phyloP scores from a whole-genome alignment of 2,797 vertebrate species.

The Halcyon chelicuti region DNA sequence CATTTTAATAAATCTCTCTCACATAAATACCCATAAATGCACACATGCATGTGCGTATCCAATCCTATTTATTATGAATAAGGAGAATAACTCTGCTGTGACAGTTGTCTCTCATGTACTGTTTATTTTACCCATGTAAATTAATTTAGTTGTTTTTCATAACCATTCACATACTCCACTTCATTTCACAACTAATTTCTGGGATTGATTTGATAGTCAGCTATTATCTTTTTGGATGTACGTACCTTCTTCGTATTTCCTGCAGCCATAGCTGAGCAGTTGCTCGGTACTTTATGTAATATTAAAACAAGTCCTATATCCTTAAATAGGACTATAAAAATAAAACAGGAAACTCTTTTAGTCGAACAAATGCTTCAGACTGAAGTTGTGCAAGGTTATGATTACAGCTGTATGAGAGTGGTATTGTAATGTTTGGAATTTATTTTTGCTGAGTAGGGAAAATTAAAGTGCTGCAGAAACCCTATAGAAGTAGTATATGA shows the following conservation, averaged over 20 bases:
- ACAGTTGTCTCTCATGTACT: conserved; percentile 39
- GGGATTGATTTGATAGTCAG: conserved; percentile 14
- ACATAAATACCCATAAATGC: conserved; percentile 31
- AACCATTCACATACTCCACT: conserved; percentile 40
- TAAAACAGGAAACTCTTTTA: not conserved
- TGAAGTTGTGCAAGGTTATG: not conserved
- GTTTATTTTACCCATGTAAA: conserved; percentile 41
- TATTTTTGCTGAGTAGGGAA: not conserved
- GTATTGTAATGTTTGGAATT: not conserved
- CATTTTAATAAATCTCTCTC: conserved; percentile 45
- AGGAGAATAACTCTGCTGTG: conserved; percentile 28
- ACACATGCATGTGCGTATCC: conserved; percentile 41
- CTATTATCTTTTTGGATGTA: conserved; percentile 18
- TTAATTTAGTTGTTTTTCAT: conserved; percentile 60
- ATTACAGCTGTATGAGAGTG: not conserved
- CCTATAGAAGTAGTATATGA: not conserved
- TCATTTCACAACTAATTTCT: conserved; percentile 61
- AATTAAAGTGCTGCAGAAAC: not conserved
- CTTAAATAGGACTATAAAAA: not conserved
- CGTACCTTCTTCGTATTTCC: not conserved
- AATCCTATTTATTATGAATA: conserved; percentile 53
- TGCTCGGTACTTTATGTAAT: not conserved
- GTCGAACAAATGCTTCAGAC: not conserved
- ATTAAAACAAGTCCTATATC: not conserved
- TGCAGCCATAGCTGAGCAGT: not conserved